Evolutionary conservation across 2,113 vertebrate genomes (phyloP).

Genomic region (Lampris incognitus): DNA sequence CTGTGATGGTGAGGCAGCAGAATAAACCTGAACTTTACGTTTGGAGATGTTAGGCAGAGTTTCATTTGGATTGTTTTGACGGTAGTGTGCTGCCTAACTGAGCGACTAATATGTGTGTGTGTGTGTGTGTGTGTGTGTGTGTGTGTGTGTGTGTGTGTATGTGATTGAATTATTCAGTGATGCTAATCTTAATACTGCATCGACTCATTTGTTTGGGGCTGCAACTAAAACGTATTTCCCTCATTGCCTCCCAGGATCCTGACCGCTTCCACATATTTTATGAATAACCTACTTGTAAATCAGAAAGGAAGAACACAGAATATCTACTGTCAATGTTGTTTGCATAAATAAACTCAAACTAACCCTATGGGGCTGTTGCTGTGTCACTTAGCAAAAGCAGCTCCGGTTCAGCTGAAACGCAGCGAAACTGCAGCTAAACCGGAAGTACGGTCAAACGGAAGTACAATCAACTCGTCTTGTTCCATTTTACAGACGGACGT

Average conservation of each 20-base stretch:
- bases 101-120: slow-evolving; percentile 17
- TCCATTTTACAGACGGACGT: no score
- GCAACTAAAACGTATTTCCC: slow-evolving; percentile 37
- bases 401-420: no score
- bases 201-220: slow-evolving; percentile 25
- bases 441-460: no score
- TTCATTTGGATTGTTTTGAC: slow-evolving; percentile 28
- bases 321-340: slow-evolving; percentile 74
- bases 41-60: neutral
- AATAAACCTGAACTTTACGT: neutral
- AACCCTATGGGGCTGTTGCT: slow-evolving; percentile 49
- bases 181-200: slow-evolving; percentile 31
- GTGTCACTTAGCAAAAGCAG: no score
- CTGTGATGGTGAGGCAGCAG: no score
- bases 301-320: slow-evolving; percentile 66
- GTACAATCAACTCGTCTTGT: no score
- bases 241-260: slow-evolving; percentile 19
- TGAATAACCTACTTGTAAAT: slow-evolving; percentile 81
- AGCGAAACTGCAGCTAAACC: no score
- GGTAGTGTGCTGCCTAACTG: slow-evolving; percentile 9
- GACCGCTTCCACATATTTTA: slow-evolving; percentile 53
- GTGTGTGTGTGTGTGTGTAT: neutral
- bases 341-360: slow-evolving; percentile 80
- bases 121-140: slow-evolving; percentile 25
- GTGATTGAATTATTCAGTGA: neutral